Conservation (phyloP, 2,113 vertebrate genomes). For the Phalacrocorax aristotelis region DNA sequence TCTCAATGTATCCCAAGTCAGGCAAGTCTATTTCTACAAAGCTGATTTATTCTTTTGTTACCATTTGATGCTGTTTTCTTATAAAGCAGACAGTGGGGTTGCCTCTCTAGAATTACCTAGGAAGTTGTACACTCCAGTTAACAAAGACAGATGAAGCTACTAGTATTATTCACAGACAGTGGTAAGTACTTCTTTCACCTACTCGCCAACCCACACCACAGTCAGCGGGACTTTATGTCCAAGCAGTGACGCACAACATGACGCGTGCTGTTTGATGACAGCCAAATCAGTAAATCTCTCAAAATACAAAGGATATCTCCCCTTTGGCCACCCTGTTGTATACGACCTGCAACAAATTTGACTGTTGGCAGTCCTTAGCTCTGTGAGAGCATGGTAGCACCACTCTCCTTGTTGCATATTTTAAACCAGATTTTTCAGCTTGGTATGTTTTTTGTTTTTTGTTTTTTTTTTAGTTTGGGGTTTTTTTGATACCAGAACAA, state of each 20-base stretch:
- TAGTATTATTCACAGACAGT: neutral
- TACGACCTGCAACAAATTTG: neutral
- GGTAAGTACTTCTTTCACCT: neutral
- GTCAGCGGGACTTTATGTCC: neutral
- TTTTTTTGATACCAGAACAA: neutral
- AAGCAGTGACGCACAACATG: neutral
- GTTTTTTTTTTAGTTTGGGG: neutral
- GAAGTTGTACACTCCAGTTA: neutral
- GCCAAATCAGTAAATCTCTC: slow-evolving; percentile 14
- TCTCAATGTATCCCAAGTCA: neutral
- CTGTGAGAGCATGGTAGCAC: neutral
- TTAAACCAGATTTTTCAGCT: neutral
- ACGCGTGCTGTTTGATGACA: neutral
- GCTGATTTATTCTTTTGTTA: neutral
- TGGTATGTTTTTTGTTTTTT: neutral
- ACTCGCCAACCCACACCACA: neutral
- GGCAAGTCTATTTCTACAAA: neutral
- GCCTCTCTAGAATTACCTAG: neutral
- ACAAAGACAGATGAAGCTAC: neutral
- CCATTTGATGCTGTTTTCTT: neutral
- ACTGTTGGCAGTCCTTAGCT: neutral
- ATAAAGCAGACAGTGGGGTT: neutral
- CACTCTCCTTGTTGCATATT: neutral
- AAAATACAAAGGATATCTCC: neutral
- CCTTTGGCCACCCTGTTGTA: neutral